These are phyloP conservation scores for Eurystomus gularis DNA, from an alignment of 2,113 vertebrate genomes.

Conservation along the genomic window DNA sequence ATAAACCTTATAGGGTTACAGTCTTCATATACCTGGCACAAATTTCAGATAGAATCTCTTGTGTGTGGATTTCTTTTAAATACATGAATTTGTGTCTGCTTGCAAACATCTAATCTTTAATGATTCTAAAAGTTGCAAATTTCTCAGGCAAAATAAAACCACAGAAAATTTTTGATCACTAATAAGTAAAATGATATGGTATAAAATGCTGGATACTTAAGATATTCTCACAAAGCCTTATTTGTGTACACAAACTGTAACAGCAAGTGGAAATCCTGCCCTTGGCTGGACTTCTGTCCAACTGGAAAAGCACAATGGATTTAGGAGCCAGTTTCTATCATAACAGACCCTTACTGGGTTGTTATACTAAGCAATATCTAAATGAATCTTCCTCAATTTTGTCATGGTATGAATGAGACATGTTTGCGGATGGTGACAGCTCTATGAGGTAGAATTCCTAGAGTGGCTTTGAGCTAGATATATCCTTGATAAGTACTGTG, in stretches of 20 bases:
- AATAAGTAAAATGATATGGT: background rate
- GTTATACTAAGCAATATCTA: background rate
- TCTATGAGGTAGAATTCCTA: background rate
- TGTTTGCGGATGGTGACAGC: background rate
- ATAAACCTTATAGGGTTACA: conserved; percentile 48
- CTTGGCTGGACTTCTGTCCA: background rate
- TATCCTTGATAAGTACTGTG: background rate
- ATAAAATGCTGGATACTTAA: background rate
- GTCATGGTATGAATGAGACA: accelerated
- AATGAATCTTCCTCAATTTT: background rate
- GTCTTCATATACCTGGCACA: background rate
- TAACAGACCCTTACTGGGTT: background rate
- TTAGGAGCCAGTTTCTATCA: background rate
- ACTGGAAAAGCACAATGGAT: background rate
- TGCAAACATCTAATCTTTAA: background rate
- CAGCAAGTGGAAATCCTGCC: background rate
- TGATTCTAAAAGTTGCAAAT: background rate
- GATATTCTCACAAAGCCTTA: background rate
- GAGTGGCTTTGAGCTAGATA: background rate
- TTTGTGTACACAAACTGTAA: background rate
- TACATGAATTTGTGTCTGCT: background rate
- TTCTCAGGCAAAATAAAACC: background rate
- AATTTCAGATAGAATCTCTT: conserved; percentile 18
- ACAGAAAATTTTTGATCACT: background rate
- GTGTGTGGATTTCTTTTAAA: background rate